Conservation (phyloP, 1,140 invertebrate species). For the Lepidurus packardi region DNA sequence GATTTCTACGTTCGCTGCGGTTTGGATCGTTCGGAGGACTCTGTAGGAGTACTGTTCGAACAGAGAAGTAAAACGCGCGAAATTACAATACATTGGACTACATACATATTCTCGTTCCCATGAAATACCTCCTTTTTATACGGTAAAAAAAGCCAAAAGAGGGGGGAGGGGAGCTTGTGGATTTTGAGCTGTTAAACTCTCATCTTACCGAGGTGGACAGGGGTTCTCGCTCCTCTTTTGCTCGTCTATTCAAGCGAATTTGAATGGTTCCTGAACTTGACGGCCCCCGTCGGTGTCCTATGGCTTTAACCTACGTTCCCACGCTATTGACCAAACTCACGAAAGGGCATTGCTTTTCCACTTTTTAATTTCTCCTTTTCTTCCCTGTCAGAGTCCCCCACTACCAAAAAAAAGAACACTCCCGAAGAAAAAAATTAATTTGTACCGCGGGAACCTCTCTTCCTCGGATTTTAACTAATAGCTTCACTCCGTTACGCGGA, state of each 20-base stretch:
- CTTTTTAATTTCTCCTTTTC: slow-evolving; percentile 2
- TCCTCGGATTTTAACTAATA: not conserved
- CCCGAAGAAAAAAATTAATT: slow-evolving; percentile 14
- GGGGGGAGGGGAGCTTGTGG: slow-evolving; percentile 10
- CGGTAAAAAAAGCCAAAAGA: not conserved
- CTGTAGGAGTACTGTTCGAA: too few relatives aligned
- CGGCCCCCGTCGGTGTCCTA: slow-evolving; percentile 19
- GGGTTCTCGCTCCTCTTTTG: not conserved
- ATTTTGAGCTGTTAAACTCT: slow-evolving; percentile 22
- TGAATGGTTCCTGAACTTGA: slow-evolving; percentile 19
- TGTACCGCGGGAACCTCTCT: not conserved
- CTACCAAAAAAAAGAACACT: not conserved
- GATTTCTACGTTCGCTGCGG: too few relatives aligned
- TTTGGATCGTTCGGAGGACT: too few relatives aligned
- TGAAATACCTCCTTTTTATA: not conserved
- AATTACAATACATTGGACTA: not conserved
- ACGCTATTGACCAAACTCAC: slow-evolving; percentile 4
- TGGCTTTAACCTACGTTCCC: slow-evolving; percentile 21
- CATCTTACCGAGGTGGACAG: slow-evolving; percentile 9
- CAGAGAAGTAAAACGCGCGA: too few relatives aligned
- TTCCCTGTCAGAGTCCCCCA: slow-evolving; percentile 1
- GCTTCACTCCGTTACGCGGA: not conserved
- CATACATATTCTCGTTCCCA: not conserved
- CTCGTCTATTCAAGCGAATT: slow-evolving; percentile 21
- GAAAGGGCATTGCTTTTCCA: slow-evolving; percentile 18